A percentile compares a stretch with the other conserved stretches of the same genome.
Evolutionary conservation across 2,888 invertebrate genomes (phyloP).

Genomic region (Taenaris catops): DNA sequence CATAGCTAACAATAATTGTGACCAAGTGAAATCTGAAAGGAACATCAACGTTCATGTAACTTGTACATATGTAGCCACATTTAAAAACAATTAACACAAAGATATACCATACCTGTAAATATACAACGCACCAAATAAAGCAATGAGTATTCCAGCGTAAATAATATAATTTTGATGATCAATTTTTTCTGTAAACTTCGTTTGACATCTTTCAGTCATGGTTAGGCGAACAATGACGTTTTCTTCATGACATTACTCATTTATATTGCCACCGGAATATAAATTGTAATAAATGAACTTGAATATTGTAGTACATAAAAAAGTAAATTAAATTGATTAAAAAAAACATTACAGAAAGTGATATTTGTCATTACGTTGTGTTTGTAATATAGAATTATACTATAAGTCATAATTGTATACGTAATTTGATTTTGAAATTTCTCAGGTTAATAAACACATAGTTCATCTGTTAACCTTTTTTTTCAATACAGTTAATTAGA

Average conservation of each 20-base stretch:
- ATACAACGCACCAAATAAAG: constrained; percentile 57
- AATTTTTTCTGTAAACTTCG: constrained; percentile 64
- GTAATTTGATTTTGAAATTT: constrained; percentile 1
- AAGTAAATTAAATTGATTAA: too few species aligned
- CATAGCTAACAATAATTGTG: constrained; percentile 64
- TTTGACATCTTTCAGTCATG: constrained; percentile 79
- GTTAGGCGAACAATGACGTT: constrained; percentile 56
- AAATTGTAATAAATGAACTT: too few species aligned
- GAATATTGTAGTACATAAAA: too few species aligned
- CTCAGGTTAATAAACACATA: neutral
- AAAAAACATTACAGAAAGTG: too few species aligned
- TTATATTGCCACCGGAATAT: constrained; percentile 15
- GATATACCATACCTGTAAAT: constrained; percentile 53
- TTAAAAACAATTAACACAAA: constrained; percentile 1
- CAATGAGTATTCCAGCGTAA: constrained; percentile 56
- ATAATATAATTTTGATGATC: constrained; percentile 71
- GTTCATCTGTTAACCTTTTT: constrained; percentile 5
- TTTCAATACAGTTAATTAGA: too few species aligned
- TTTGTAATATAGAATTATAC: too few species aligned
- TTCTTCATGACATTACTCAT: constrained; percentile 25
- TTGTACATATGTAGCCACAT: too few species aligned
- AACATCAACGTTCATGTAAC: constrained; percentile 31
- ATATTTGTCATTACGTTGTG: too few species aligned
- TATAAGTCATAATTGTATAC: too few species aligned
- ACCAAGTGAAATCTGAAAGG: constrained; percentile 68